These are phyloP conservation scores for Xestobium rufovillosum DNA, from an alignment of 2,888 invertebrate genomes.

Conservation along the genomic window DNA sequence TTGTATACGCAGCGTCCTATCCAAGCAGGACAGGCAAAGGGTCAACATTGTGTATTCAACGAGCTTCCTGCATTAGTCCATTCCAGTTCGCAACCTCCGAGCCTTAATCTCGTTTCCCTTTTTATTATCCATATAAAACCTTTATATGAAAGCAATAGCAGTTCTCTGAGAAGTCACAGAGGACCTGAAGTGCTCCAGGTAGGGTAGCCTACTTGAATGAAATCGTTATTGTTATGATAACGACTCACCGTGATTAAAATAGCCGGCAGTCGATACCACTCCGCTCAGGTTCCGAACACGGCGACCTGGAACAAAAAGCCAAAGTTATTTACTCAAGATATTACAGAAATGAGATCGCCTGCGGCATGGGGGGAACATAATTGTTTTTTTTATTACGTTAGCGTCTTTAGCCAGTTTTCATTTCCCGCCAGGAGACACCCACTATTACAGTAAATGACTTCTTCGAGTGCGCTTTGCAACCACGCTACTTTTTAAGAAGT, in stretches of 20 bases:
- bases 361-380: no score
- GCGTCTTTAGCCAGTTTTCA: no score
- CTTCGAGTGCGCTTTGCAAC: no score
- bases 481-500: no score
- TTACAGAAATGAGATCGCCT: no score
- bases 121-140: constrained; percentile 41
- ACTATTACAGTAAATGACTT: no score
- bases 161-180: constrained; percentile 2
- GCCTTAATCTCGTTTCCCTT: constrained; percentile 41
- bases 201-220: constrained; percentile 1
- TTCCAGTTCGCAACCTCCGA: constrained; percentile 39
- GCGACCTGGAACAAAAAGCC: constrained; percentile 38
- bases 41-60: constrained; percentile 43
- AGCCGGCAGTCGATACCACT: constrained; percentile 39
- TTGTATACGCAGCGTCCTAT: no score
- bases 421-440: no score
- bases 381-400: no score
- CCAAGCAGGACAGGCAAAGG: no score
- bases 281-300: constrained; percentile 41
- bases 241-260: constrained; percentile 44
- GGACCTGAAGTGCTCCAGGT: no score
- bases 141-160: constrained; percentile 38
- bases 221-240: constrained; percentile 33
- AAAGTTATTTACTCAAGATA: no score
- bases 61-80: constrained; percentile 37